Evolutionary conservation across 2,888 invertebrate genomes (phyloP), one percentile per base, ranked within the genome.

Genomic region (Laspeyria flexula): DNA sequence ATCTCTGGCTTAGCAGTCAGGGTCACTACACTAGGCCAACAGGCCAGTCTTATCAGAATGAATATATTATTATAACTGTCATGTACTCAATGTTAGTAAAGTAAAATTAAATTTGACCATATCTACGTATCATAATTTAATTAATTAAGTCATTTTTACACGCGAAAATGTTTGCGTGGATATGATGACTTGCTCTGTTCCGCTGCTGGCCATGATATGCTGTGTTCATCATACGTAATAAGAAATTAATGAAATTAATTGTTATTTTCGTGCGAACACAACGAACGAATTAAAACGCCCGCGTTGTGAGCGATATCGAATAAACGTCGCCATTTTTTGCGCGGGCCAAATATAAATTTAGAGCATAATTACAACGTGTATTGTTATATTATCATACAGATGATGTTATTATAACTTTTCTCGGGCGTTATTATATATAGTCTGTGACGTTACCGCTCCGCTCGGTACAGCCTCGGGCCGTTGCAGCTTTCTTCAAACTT

Each of bases 321-420:
- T 45, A 52, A 53, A 47, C 18, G 15, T 42, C 21, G 40, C 35
- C 42, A 39, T 50, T 60, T 63, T 57, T 57, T 53, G 39, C 39
- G 11, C 11, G 43, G 37, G 21, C 40, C 53, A 54, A 16, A 27
- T 65, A 55, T 15, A 41, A 55, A 55, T 53, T 65, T 57, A 55
- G 37, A 58, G 29, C 37, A 13, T 52, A 51, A 61, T 62, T 58
- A 52, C 55, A 51, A 62, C 40, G 55, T 51, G 29, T 16, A 18
- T 27, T 25, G 6, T 25, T 25, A 25, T 70, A 57, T 66, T 66
- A 60, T 62, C 62, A 60, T 63, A 60, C 43, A 48, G 41, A 62
- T 51, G 55, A 60, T 52, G 63, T 62, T 57, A 62, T 67, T 62
- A 55, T 48, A 65, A 49, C 42, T 55, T 62, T 59, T 61, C 46